phyloP scores from a whole-genome alignment of 2,888 invertebrate genomes.

The Desoria tigrina region DNA sequence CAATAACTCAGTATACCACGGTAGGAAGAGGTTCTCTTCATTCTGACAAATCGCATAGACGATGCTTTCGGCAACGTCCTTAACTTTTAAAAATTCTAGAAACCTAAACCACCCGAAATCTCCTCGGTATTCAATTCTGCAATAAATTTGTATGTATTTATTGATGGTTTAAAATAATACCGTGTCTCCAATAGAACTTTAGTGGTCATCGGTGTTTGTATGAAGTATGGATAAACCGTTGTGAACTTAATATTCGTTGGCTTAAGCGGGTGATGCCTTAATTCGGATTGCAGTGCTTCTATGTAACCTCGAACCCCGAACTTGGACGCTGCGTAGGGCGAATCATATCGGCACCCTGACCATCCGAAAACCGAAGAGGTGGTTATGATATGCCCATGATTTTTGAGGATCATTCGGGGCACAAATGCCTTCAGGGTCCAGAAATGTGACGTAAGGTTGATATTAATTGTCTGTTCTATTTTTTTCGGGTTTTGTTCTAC shows the following conservation, averaged over 20 bases:
- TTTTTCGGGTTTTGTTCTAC: constrained; percentile 28
- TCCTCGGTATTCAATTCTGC: too few relatives aligned
- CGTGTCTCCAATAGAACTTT: background rate
- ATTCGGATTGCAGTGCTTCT: constrained; percentile 26
- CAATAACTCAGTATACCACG: too few relatives aligned
- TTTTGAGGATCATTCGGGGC: constrained; percentile 39
- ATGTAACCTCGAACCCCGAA: constrained; percentile 35
- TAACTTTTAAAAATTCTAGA: background rate
- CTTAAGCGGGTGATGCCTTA: constrained; percentile 24
- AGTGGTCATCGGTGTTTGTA: background rate
- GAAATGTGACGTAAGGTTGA: constrained; percentile 45
- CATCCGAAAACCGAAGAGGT: constrained; percentile 32
- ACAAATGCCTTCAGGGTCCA: constrained; percentile 47
- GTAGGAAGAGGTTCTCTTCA: constrained; percentile 31
- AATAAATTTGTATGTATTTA: too few relatives aligned
- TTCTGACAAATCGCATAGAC: constrained; percentile 35
- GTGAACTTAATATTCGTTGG: constrained; percentile 12
- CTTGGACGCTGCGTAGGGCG: constrained; percentile 39
- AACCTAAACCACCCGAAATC: too few relatives aligned
- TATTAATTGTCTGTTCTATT: constrained; percentile 35
- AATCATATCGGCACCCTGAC: constrained; percentile 11
- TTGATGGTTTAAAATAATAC: too few relatives aligned
- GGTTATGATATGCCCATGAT: constrained; percentile 42
- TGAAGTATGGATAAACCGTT: constrained; percentile 17
- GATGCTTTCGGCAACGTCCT: constrained; percentile 20